These are phyloP conservation scores for Karalla daura DNA, from an alignment of 2,797 vertebrate genomes.

Conservation along the genomic window DNA sequence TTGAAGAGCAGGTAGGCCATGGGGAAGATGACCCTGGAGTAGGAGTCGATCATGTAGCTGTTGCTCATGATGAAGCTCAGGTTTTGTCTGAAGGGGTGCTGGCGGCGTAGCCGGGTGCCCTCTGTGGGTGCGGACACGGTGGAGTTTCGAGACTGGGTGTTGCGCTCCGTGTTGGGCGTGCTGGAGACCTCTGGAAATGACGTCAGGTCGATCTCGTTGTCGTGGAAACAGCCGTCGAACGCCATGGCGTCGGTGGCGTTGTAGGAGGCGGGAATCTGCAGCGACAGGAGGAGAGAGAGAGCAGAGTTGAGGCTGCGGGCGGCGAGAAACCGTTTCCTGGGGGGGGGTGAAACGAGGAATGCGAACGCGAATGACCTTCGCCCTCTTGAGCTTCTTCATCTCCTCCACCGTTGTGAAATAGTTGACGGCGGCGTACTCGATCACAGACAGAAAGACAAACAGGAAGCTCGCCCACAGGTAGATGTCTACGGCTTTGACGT, in stretches of 20 bases:
- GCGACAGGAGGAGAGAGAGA: conserved; percentile 52
- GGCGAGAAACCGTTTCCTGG: conserved; percentile 21
- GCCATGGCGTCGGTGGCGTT: conserved; percentile 89
- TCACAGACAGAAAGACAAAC: conserved; percentile 92
- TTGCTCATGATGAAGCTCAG: conserved; percentile 90
- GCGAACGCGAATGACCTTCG: conserved; percentile 80
- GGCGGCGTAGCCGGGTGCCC: conserved; percentile 83
- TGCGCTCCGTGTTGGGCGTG: conserved; percentile 83
- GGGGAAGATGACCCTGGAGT: conserved; percentile 91
- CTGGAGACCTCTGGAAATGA: conserved; percentile 79
- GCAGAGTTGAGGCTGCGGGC: conserved; percentile 15
- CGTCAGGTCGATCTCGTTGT: conserved; percentile 84
- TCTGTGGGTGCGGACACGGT: conserved; percentile 63
- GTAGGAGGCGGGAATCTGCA: conserved; percentile 85
- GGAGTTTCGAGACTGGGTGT: conserved; percentile 73
- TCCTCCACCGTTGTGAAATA: conserved; percentile 93
- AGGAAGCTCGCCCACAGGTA: conserved; percentile 94
- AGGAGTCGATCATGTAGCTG: conserved; percentile 92
- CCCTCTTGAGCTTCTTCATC: conserved; percentile 85
- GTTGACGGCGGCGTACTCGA: conserved; percentile 92
- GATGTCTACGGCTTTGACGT: conserved; percentile 93
- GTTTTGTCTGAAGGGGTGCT: conserved; percentile 80
- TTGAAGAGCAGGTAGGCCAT: conserved; percentile 91
- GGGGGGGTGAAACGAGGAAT: conserved; percentile 1
- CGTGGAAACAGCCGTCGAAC: conserved; percentile 91